phyloP scores from a whole-genome alignment of 2,797 vertebrate species.

The Microtus agrestis region DNA sequence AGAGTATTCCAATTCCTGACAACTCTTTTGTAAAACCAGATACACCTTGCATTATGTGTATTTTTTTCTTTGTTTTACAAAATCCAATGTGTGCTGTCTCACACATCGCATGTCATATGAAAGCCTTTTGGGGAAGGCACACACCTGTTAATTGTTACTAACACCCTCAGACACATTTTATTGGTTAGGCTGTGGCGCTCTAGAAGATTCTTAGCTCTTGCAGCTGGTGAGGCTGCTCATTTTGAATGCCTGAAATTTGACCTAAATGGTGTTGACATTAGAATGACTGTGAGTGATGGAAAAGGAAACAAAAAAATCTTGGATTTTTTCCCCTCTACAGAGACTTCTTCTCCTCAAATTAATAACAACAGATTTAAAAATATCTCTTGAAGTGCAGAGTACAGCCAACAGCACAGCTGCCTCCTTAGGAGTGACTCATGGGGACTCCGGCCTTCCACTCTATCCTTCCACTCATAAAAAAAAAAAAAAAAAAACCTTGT shows the following conservation, averaged over 20 bases:
- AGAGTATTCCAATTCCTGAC: slow-evolving; percentile 60
- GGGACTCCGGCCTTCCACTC: slow-evolving; percentile 81
- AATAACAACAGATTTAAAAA: slow-evolving; percentile 81
- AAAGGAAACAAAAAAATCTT: slow-evolving; percentile 78
- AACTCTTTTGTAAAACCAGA: slow-evolving; percentile 67
- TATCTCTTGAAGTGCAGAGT: slow-evolving; percentile 73
- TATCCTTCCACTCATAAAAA: slow-evolving; percentile 53
- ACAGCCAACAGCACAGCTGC: slow-evolving; percentile 82
- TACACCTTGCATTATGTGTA: slow-evolving; percentile 75
- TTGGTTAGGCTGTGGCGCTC: slow-evolving; percentile 68
- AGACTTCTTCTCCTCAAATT: slow-evolving; percentile 67
- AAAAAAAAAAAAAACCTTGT: slow-evolving; percentile 58
- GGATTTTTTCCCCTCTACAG: slow-evolving; percentile 64
- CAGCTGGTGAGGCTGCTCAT: slow-evolving; percentile 84
- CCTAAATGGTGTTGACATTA: slow-evolving; percentile 85
- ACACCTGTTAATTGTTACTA: slow-evolving; percentile 88
- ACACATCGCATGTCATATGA: slow-evolving; percentile 82
- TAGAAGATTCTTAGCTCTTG: slow-evolving; percentile 79
- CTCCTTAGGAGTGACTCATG: slow-evolving; percentile 74
- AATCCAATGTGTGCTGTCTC: slow-evolving; percentile 73
- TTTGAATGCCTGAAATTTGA: slow-evolving; percentile 84
- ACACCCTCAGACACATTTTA: slow-evolving; percentile 87
- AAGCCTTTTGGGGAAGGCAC: slow-evolving; percentile 81
- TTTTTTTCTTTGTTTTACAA: slow-evolving; percentile 40
- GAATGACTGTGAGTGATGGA: slow-evolving; percentile 80